Conservation (phyloP, 2,113 vertebrate genomes). For the Antechinus stuartii region DNA sequence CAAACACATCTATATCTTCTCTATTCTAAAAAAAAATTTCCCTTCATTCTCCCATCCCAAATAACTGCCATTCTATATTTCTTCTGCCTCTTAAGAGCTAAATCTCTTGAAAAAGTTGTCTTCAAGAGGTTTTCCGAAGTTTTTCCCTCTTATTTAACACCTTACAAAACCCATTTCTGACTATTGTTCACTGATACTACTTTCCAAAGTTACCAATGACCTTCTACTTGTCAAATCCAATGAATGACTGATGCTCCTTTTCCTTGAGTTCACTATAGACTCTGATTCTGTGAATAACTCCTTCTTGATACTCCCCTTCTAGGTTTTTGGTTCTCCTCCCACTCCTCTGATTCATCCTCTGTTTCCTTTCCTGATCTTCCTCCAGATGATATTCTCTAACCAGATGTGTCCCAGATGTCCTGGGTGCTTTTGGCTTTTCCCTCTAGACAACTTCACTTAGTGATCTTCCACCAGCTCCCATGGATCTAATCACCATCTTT, state of each 20-base stretch:
- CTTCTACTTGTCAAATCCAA: no score
- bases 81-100: not conserved
- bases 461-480: no score
- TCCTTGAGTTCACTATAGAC: not conserved
- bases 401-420: not conserved
- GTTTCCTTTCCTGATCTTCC: not conserved
- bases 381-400: not conserved
- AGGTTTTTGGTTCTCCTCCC: not conserved
- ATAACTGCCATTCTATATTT: no score
- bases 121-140: no score
- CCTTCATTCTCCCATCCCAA: no score
- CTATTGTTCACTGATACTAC: not conserved
- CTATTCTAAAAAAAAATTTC: no score
- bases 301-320: not conserved
- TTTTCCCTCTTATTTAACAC: not conserved
- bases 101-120: no score
- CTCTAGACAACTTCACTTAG: no score
- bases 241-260: not conserved
- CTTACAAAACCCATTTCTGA: not conserved
- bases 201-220: not conserved
- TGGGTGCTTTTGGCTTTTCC: no score
- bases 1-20: no score
- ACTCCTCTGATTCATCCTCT: no score
- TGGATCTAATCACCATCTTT: no score
- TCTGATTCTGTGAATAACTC: not conserved